phyloP scores from a whole-genome alignment of 2,888 invertebrate genomes.

The Entomobrya multifasciata region DNA sequence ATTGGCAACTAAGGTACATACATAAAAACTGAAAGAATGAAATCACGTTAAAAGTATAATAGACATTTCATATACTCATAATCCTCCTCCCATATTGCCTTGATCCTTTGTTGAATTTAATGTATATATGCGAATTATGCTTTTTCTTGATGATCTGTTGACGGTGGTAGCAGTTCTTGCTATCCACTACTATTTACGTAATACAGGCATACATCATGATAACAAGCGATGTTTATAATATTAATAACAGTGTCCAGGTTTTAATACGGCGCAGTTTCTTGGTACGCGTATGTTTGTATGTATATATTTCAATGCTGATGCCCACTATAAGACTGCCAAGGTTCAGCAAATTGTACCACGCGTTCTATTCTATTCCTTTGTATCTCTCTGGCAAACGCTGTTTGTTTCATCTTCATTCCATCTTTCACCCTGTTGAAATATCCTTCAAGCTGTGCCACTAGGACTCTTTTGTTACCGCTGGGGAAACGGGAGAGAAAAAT shows the following conservation, averaged over 20 bases:
- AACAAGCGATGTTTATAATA: background rate
- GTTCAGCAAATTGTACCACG: slow-evolving; percentile 18
- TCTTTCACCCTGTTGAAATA: slow-evolving; percentile 45
- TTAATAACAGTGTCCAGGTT: slow-evolving; percentile 45
- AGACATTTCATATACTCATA: no score
- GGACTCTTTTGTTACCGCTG: background rate
- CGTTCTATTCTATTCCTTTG: slow-evolving; percentile 28
- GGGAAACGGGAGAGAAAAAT: background rate
- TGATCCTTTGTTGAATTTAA: no score
- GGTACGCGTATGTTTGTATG: background rate
- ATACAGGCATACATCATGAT: no score
- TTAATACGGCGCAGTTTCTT: slow-evolving; percentile 70
- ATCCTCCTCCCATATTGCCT: no score
- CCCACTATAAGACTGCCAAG: slow-evolving; percentile 42
- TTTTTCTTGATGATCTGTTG: background rate
- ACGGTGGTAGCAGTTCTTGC: background rate
- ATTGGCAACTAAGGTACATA: no score
- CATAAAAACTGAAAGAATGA: no score
- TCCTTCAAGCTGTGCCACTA: slow-evolving; percentile 34
- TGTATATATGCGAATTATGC: no score
- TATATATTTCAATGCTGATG: background rate
- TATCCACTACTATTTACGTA: background rate
- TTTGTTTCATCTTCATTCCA: slow-evolving; percentile 50
- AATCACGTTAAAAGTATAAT: no score
- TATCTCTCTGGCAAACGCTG: slow-evolving; percentile 38